Evolutionary conservation across 2,797 vertebrate species (phyloP).

Genomic region (Pitangus sulphuratus): DNA sequence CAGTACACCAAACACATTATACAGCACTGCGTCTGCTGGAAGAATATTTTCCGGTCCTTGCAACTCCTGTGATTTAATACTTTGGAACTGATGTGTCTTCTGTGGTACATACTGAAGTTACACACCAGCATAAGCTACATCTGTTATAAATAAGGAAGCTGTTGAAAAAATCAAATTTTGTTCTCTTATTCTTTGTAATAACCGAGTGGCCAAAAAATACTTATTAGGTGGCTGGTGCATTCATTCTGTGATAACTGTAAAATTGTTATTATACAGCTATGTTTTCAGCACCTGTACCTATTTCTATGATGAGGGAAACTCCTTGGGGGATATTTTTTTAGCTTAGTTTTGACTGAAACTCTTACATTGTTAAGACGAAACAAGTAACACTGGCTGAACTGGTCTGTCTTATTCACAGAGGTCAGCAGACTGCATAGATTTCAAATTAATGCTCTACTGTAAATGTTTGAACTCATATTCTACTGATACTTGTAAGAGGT

Average conservation of each 20-base stretch:
- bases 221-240: neutral
- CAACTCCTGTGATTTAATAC: neutral
- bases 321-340: neutral
- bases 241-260: neutral
- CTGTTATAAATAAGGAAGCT: neutral
- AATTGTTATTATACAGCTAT: neutral
- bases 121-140: neutral
- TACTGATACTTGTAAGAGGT: neutral
- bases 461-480: neutral
- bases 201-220: neutral
- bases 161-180: neutral
- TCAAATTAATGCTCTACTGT: neutral
- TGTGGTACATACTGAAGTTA: neutral
- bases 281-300: neutral
- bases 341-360: neutral
- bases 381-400: neutral
- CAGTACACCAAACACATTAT: neutral
- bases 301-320: neutral
- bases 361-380: neutral
- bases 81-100: neutral
- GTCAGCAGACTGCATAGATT: neutral
- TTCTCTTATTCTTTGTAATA: neutral
- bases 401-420: neutral
- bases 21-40: neutral
- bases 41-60: neutral